A percentile compares a stretch with the other conserved stretches of the same genome.
phyloP scores from a whole-genome alignment of 53 echinoderm and acorn worm genomes.

The Astropecten irregularis region DNA sequence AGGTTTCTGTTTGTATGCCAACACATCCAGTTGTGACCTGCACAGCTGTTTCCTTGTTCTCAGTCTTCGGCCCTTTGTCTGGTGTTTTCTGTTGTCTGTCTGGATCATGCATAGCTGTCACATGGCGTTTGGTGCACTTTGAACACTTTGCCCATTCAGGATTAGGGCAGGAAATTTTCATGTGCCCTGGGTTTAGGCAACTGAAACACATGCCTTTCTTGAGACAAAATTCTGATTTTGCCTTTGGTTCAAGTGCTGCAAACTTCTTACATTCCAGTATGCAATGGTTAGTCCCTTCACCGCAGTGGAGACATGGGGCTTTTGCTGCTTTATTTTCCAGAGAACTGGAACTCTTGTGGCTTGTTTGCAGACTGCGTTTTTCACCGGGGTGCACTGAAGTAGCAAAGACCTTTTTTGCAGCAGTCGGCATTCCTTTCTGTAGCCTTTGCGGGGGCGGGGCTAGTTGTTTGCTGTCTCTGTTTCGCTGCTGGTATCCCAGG shows the following conservation, averaged over 20 bases:
- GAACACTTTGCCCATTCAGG: conserved; percentile 14
- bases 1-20: not conserved
- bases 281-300: conserved; percentile 18
- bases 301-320: conserved; percentile 38
- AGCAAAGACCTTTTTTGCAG: conserved; percentile 1
- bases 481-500: conserved; percentile 19
- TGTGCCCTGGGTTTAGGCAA: not conserved
- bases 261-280: conserved; percentile 51
- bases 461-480: not conserved
- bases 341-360: not conserved
- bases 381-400: not conserved
- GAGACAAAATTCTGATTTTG: conserved; percentile 52
- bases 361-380: not conserved
- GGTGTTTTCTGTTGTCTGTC: not conserved
- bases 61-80: not conserved
- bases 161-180: not conserved
- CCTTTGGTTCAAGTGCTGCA: not conserved
- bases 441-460: not conserved
- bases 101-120: no score
- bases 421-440: not conserved
- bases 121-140: conserved; percentile 3
- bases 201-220: no score
- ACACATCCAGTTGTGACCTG: conserved; percentile 4
- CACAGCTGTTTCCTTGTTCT: not conserved
- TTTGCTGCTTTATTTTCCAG: conserved; percentile 3